These are phyloP conservation scores for Parotia lawesii DNA, from an alignment of 2,113 vertebrate genomes.

Conservation along the genomic window DNA sequence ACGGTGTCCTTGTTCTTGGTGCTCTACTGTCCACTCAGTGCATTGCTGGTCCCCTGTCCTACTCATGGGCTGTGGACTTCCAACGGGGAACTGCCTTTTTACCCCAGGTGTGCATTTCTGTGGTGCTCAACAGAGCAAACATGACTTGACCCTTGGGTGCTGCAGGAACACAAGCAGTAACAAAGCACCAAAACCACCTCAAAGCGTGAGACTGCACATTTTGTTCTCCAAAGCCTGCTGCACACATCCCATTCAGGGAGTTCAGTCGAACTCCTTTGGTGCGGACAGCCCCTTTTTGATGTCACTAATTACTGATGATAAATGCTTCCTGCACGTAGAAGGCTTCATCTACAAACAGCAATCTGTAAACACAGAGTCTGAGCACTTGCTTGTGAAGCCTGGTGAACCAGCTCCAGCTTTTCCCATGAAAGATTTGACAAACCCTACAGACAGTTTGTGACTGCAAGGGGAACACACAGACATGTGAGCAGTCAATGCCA, in stretches of 20 bases:
- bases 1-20: accelerated
- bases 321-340: background rate
- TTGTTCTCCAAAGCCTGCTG: background rate
- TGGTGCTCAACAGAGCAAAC: background rate
- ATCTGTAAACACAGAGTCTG: background rate
- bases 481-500: background rate
- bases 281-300: background rate
- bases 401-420: background rate
- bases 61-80: background rate
- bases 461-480: background rate
- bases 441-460: background rate
- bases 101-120: background rate
- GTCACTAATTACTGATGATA: background rate
- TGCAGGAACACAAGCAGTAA: background rate
- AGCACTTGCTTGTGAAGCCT: background rate
- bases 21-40: background rate
- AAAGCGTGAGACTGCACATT: background rate
- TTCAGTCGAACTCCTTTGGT: background rate
- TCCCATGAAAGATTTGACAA: background rate
- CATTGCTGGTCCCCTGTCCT: background rate
- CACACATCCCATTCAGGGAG: background rate
- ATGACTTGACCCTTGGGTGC: background rate
- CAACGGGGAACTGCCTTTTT: background rate
- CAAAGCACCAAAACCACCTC: background rate
- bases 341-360: background rate